phyloP scores from a whole-genome alignment of 2,888 invertebrate species.

The Limnephilus auricula region DNA sequence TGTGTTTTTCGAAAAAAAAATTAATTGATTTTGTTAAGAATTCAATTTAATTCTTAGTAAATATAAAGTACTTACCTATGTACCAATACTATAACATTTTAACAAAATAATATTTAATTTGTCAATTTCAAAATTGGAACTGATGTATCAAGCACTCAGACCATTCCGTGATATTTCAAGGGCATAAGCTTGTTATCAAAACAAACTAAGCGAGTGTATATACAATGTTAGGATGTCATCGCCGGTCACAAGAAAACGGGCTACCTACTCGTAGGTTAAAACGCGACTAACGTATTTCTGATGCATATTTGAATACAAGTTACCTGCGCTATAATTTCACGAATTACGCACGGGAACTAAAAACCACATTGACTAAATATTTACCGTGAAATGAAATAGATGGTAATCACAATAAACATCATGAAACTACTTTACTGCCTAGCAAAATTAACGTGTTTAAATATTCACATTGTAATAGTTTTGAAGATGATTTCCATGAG shows the following conservation, averaged over 20 bases:
- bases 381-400: background rate
- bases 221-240: background rate
- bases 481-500: too few species aligned
- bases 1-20: too few species aligned
- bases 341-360: background rate
- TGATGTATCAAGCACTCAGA: too few species aligned
- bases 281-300: conserved; percentile 20
- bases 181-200: background rate
- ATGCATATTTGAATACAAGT: conserved; percentile 35
- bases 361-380: background rate
- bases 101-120: too few species aligned
- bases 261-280: background rate
- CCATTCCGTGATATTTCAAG: too few species aligned
- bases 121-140: too few species aligned
- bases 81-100: too few species aligned
- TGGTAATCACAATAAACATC: background rate
- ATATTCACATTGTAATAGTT: too few species aligned
- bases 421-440: background rate
- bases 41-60: too few species aligned
- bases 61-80: too few species aligned
- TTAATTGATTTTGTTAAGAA: too few species aligned
- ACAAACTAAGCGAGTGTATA: background rate
- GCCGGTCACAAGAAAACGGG: background rate
- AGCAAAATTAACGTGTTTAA: background rate
- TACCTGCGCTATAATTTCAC: background rate